Percentiles rank a stretch among this genome's conserved stretches.
These are phyloP conservation scores for Microtus ochrogaster DNA, from an alignment of 2,113 vertebrate species.

Conservation along the genomic window DNA sequence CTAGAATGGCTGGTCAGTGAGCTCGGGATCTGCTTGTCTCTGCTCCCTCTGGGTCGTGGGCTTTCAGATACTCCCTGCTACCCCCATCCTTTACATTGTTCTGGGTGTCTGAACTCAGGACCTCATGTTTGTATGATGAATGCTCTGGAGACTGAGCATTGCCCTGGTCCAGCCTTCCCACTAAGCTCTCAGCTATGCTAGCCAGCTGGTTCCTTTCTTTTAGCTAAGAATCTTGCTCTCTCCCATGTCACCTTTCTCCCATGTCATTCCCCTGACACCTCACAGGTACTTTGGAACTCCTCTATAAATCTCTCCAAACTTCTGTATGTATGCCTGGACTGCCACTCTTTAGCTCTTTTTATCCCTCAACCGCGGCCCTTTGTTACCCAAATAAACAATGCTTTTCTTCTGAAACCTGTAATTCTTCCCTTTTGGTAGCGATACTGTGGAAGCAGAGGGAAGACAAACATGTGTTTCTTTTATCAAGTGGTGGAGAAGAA, in stretches of 20 bases:
- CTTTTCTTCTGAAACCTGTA: neutral
- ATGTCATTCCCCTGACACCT: neutral
- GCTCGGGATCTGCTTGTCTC: neutral
- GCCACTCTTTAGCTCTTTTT: neutral
- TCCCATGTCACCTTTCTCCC: neutral
- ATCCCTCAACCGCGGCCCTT: neutral
- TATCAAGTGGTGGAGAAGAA: neutral
- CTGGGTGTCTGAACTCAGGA: neutral
- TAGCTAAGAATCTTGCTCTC: neutral
- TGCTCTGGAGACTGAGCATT: neutral
- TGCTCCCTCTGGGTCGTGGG: neutral
- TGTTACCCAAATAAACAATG: neutral
- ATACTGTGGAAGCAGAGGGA: neutral
- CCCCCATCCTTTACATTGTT: neutral
- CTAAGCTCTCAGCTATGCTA: neutral
- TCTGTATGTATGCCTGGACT: neutral
- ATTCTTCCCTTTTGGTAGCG: neutral
- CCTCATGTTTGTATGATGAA: neutral
- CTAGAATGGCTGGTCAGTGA: neutral
- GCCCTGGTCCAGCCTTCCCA: neutral
- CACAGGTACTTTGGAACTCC: neutral
- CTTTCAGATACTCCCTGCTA: too few species aligned
- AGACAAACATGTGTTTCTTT: neutral
- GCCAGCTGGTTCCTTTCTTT: constrained; percentile 3
- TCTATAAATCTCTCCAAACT: neutral